Evolutionary conservation across 2,113 vertebrate species (phyloP), one percentile per base, ranked within the genome.

Genomic region (Phocoena phocoena): DNA sequence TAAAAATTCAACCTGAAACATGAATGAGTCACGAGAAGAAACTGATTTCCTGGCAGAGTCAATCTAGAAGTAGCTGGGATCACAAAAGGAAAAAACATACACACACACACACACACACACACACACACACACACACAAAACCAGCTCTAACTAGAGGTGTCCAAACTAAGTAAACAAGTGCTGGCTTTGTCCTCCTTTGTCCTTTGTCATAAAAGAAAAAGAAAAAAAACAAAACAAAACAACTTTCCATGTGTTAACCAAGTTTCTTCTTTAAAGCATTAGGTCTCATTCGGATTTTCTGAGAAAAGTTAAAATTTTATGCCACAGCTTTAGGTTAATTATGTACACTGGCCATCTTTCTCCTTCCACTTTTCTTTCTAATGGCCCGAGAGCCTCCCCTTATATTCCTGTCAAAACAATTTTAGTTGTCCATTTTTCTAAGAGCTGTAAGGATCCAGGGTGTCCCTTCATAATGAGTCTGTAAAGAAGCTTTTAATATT

Each of bases 1-100:
- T 93, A 97, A 97, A 95, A 96, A 93, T 94, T 90, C 68, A 96
- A 83, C 68, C 88, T 94, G 71, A 94, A 97, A 96, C 86, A 97
- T 88, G 77, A 97, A 90, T 97, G 90, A 97, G 92, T 98, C 82
- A 97, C 0, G 12, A 96, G 62, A 90, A 91, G 65, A 97, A 97
- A 95, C 0, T 58, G n/a, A 96, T 50, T 94, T 95, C 91, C 93
- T 93, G 60, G 85, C 13, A 94, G 13, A 95, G 63, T 90, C 41
- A 65, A 84, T 88, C 36, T 92, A 91, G 36, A 98, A 95, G 83
- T 38, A 92, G 82, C 9, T 65, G 53, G 60, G 68, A 91, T 90
- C 50, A 90, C 58, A 93, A 70, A 90, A 87, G 20, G 33, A 50
- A 85, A 62, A 50, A 10, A 47, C 47, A 47, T 36, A 63, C 23